Evolutionary conservation across 2,888 invertebrate genomes (phyloP).

Genomic region (Athrips mouffetella): DNA sequence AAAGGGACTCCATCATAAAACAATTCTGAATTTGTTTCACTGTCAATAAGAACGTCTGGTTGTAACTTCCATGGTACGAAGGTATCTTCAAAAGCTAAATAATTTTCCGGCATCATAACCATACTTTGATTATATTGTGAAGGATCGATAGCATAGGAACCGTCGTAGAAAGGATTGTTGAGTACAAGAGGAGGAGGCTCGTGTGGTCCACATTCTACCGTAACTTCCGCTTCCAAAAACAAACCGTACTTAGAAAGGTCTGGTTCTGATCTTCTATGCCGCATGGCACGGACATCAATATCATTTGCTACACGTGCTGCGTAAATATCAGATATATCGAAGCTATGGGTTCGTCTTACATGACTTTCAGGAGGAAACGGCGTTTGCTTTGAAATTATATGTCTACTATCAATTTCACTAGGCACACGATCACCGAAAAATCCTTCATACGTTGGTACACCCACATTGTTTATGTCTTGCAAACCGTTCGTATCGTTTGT

Average conservation of each 20-base stretch:
- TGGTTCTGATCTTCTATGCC: conserved; percentile 63
- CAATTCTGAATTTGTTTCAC: conserved; percentile 49
- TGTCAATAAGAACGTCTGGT: conserved; percentile 51
- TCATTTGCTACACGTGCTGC: conserved; percentile 44
- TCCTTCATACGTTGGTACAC: conserved; percentile 60
- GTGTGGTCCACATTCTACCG: conserved; percentile 50
- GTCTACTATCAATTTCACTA: conserved; percentile 40
- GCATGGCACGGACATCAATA: conserved; percentile 43
- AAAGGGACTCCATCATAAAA: conserved; percentile 64
- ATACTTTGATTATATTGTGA: conserved; percentile 51
- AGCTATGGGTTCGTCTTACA: conserved; percentile 66
- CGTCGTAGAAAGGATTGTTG: conserved; percentile 74
- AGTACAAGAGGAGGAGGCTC: conserved; percentile 62
- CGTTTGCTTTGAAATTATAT: conserved; percentile 38
- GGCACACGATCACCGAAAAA: conserved; percentile 45
- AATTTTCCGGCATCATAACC: conserved; percentile 69
- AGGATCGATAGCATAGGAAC: conserved; percentile 57
- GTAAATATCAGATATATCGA: conserved; percentile 65
- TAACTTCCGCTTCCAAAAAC: conserved; percentile 61
- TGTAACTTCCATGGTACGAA: conserved; percentile 72
- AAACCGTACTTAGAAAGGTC: conserved; percentile 67
- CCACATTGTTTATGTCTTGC: conserved; percentile 72
- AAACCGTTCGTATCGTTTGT: conserved; percentile 56
- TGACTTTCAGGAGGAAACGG: conserved; percentile 43
- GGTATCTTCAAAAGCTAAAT: conserved; percentile 74